These are phyloP conservation scores for Aphidius colemani DNA, from an alignment of 2,888 invertebrate genomes.

Conservation along the genomic window DNA sequence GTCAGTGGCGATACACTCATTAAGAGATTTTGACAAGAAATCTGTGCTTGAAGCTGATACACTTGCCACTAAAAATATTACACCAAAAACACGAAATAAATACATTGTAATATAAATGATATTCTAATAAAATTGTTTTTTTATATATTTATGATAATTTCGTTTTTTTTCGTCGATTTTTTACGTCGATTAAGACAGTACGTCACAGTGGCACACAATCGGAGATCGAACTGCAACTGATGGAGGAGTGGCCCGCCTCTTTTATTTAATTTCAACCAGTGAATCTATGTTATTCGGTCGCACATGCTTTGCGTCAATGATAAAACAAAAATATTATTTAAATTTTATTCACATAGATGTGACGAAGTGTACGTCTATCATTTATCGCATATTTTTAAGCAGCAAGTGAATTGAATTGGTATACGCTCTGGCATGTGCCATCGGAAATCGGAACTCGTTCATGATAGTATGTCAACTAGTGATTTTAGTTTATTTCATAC, in stretches of 20 bases:
- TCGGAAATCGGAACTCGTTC: constrained; percentile 58
- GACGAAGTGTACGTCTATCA: constrained; percentile 31
- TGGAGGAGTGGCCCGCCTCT: constrained; percentile 59
- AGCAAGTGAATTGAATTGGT: constrained; percentile 30
- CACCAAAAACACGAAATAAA: constrained; percentile 39
- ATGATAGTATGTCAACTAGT: constrained; percentile 36
- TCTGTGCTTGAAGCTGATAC: constrained; percentile 54
- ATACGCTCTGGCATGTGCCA: constrained; percentile 51
- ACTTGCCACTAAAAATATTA: constrained; percentile 66
- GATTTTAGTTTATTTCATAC: background rate
- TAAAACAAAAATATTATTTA: constrained; percentile 58
- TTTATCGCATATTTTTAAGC: constrained; percentile 21
- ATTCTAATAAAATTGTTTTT: background rate
- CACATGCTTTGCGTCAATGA: constrained; percentile 56
- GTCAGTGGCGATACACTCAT: constrained; percentile 72
- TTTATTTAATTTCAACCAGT: constrained; percentile 57
- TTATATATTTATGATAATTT: constrained; percentile 5
- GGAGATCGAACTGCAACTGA: constrained; percentile 60
- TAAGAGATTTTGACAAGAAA: constrained; percentile 59
- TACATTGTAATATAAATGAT: constrained; percentile 38
- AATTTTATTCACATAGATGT: constrained; percentile 54
- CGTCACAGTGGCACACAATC: constrained; percentile 50
- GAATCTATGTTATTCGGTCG: constrained; percentile 61
- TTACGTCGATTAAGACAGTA: constrained; percentile 24
- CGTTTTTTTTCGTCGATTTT: constrained; percentile 4